Base-by-base conservation (phyloP, 2,888 invertebrate species). In the Caenorhabditis sinica region DNA sequence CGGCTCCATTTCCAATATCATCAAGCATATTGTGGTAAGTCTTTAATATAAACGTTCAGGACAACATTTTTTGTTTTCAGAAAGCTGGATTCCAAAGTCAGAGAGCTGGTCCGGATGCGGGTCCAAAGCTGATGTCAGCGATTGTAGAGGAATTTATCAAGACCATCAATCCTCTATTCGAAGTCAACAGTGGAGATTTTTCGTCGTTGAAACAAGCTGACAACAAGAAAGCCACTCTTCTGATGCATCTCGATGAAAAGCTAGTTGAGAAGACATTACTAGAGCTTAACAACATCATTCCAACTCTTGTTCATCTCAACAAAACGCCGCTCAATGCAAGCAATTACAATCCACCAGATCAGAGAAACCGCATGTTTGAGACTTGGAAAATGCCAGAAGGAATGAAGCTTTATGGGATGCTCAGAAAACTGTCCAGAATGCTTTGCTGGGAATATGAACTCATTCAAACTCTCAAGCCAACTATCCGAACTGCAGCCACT, bases 21-120 rank as follows among this genome's bases (percentile, higher is more conserved):
- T 90, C 60, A 87, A 89, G 56, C 82, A 76, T 23, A 77, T 88
- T 49, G 71, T 88, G 77, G 90, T 89, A 15, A 45, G 86, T 69
- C 0, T n/a, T 69, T 17, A 17, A 15, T 2, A 13, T 25, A 17
- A 20, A 15, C 13, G 4, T 56, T 56, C 56, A 25, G 53, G 11
- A 15, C 17, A 23, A 53, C 20, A 8, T 9, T 23, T 53, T 53
- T 53, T 53, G 8, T 63, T 81, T 81, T 28, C 80, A 80, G 80
- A 80, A 72, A 49, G 80, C 72, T 45, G 80, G 72, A 36, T 80
- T 72, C 63, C 69, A 71, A 36, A 58, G 58, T 36, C 80, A 85
- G 43, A 69, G 85, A 15, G 77, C 74, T 23, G 65, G 77, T 1
- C 72, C 65, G 2, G 69, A 80, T 20, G 53, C 83, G 11, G 83